These are phyloP conservation scores for Ramphastos sulfuratus DNA, from an alignment of 2,113 vertebrate genomes.

Conservation along the genomic window DNA sequence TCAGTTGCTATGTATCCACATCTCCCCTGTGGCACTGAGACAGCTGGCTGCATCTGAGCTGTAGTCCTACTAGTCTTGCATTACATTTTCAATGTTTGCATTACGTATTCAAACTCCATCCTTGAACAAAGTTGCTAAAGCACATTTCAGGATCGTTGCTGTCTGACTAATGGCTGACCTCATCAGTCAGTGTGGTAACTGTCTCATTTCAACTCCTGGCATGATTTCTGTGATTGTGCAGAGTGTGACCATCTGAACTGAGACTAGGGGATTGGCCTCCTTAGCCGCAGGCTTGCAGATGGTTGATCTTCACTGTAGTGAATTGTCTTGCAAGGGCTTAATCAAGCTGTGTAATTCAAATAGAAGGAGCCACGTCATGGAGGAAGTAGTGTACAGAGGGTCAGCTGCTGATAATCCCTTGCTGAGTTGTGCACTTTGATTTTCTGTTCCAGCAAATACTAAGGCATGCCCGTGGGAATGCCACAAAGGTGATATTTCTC, in stretches of 20 bases:
- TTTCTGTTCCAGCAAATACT: slow-evolving; percentile 90
- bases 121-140: background rate
- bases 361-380: background rate
- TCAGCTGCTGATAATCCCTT: background rate
- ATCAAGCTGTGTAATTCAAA: background rate
- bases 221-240: background rate
- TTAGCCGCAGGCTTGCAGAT: background rate
- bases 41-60: background rate
- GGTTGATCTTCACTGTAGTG: background rate
- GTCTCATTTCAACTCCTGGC: accelerated
- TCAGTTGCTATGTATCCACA: background rate
- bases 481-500: slow-evolving; percentile 94
- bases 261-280: background rate
- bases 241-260: background rate
- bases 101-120: background rate
- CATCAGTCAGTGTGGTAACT: background rate
- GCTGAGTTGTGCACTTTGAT: background rate
- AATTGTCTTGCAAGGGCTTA: background rate
- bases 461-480: slow-evolving; percentile 86
- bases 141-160: background rate
- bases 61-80: background rate
- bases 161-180: background rate
- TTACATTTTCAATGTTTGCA: background rate
- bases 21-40: background rate
- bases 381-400: background rate